Evolutionary conservation across 2,113 vertebrate species (phyloP).

Genomic region (Okapia johnstoni): DNA sequence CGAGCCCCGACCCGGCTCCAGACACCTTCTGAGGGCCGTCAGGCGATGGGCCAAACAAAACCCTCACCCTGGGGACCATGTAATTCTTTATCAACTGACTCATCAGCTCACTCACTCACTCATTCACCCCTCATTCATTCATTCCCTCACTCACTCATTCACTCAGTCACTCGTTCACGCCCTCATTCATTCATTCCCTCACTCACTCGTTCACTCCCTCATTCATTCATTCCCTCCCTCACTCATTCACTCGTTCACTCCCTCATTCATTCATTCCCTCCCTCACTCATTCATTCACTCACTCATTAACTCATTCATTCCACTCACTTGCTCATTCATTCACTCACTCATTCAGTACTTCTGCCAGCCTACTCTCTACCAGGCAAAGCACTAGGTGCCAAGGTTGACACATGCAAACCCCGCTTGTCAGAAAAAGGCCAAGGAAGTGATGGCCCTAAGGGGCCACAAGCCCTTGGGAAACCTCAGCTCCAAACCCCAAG

Average conservation of each 20-base stretch:
- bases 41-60: background rate
- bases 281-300: background rate
- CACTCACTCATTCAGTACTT: background rate
- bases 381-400: background rate
- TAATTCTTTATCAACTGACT: no score
- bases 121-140: background rate
- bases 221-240: background rate
- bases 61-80: background rate
- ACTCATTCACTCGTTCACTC: background rate
- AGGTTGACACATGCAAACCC: rapidly evolving
- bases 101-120: background rate
- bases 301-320: rapidly evolving
- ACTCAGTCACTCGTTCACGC: background rate
- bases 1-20: background rate
- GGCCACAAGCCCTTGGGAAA: background rate
- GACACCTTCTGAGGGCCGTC: background rate
- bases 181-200: no score
- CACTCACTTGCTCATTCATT: rapidly evolving
- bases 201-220: background rate
- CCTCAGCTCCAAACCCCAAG: background rate
- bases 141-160: background rate
- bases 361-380: background rate
- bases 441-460: background rate
- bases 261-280: background rate
- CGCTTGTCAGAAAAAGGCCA: background rate